Percentiles rank a stretch among this genome's conserved stretches.
Conservation (phyloP, 2,888 invertebrate species). For the Nemapogon koenigi region DNA sequence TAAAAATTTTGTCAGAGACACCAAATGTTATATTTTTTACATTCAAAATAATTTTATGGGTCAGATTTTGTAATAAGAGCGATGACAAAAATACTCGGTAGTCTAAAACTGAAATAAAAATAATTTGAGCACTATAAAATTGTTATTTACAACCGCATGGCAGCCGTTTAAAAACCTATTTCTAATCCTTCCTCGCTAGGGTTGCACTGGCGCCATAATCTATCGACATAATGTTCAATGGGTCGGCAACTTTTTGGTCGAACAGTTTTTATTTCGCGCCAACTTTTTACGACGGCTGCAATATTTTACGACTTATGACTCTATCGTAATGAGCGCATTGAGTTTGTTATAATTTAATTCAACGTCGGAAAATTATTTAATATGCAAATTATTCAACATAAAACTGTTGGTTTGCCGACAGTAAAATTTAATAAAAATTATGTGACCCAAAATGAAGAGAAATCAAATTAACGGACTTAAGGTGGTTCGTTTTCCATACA, state of each 20-base stretch:
- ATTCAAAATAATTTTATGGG: no score
- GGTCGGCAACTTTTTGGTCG: conserved; percentile 39
- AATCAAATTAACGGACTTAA: no score
- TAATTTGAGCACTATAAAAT: no score
- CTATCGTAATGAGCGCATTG: conserved; percentile 39
- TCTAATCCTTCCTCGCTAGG: no score
- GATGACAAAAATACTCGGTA: no score
- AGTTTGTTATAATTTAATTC: conserved; percentile 61
- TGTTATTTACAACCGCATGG: no score
- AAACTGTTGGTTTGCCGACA: conserved; percentile 37
- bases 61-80: no score
- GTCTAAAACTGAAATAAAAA: no score
- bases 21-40: no score
- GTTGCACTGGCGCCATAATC: neutral
- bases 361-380: conserved; percentile 57
- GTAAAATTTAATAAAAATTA: conserved; percentile 45
- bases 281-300: conserved; percentile 48
- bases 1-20: no score
- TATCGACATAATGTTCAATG: conserved; percentile 29
- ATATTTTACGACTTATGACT: conserved; percentile 54
- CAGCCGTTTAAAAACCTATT: no score
- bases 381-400: conserved; percentile 58
- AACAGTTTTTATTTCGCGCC: conserved; percentile 49
- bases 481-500: neutral
- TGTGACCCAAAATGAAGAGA: no score